These are phyloP conservation scores for Euzophera pinguis DNA, from an alignment of 2,888 invertebrate species.

Conservation along the genomic window DNA sequence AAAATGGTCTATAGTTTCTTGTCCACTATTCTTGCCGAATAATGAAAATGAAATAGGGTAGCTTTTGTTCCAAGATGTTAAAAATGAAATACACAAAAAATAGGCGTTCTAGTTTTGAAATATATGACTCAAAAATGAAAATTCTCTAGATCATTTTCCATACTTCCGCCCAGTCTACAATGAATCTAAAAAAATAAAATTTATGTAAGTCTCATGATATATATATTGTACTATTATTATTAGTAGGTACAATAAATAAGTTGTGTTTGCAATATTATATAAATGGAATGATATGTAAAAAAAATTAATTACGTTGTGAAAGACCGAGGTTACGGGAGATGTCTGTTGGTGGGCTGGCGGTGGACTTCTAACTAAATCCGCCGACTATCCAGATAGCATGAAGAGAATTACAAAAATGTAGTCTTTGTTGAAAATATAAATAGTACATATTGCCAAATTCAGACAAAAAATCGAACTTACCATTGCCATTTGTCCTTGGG, in stretches of 20 bases:
- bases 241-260: not conserved
- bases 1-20: no score
- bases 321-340: constrained; percentile 86
- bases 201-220: no score
- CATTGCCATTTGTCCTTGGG: constrained; percentile 81
- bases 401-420: constrained; percentile 42
- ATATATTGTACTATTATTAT: not conserved
- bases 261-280: not conserved
- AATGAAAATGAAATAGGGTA: constrained; percentile 18
- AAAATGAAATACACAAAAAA: no score
- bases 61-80: no score
- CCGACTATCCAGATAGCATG: constrained; percentile 79
- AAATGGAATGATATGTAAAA: constrained; percentile 14
- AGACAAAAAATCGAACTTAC: constrained; percentile 73
- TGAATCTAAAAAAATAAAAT: no score
- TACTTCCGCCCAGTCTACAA: not conserved
- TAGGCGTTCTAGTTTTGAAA: no score
- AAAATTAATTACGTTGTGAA: constrained; percentile 47
- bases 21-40: no score
- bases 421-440: not conserved
- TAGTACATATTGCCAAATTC: not conserved
- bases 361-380: constrained; percentile 85
- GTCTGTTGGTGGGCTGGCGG: constrained; percentile 92
- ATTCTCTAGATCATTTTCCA: constrained; percentile 9
- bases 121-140: no score